Evolutionary conservation across 2,888 invertebrate genomes (phyloP).

Genomic region (Agrotis ipsilon): DNA sequence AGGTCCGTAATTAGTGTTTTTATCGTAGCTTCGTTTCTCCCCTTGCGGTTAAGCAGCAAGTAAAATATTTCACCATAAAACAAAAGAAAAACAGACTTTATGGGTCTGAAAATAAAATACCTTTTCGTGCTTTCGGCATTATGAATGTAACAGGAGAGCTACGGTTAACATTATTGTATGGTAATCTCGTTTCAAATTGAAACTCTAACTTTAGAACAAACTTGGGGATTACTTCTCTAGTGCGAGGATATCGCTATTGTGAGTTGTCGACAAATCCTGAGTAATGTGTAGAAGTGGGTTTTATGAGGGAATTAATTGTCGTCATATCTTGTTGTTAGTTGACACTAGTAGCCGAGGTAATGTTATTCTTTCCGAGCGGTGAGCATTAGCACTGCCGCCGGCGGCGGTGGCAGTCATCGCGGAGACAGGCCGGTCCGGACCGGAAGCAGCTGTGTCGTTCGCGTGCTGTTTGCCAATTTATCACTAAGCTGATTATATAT

Average conservation of each 20-base stretch:
- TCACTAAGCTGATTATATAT: constrained; percentile 91
- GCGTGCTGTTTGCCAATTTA: constrained; percentile 91
- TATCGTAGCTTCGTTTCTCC: constrained; percentile 67
- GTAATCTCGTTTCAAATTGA: constrained; percentile 65
- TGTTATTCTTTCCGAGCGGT: constrained; percentile 52
- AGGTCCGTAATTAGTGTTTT: constrained; percentile 76
- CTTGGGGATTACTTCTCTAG: constrained; percentile 57
- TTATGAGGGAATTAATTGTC: constrained; percentile 37
- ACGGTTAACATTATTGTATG: constrained; percentile 63
- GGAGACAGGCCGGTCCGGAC: constrained; percentile 58
- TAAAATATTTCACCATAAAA: constrained; percentile 69
- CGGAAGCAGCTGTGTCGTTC: constrained; percentile 89
- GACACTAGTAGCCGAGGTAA: constrained; percentile 41
- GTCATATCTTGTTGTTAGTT: constrained; percentile 36
- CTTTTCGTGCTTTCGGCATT: constrained; percentile 38
- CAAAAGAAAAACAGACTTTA: constrained; percentile 65
- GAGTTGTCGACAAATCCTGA: constrained; percentile 47
- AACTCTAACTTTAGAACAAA: constrained; percentile 64
- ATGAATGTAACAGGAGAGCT: constrained; percentile 38
- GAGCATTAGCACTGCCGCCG: constrained; percentile 58
- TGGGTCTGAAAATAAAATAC: constrained; percentile 61
- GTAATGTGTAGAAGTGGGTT: constrained; percentile 34
- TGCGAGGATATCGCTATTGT: constrained; percentile 52
- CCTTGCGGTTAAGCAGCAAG: constrained; percentile 67
- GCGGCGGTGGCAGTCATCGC: constrained; percentile 28